Conservation (phyloP, 1,140 invertebrate species). For the Pomacea maculata region DNA sequence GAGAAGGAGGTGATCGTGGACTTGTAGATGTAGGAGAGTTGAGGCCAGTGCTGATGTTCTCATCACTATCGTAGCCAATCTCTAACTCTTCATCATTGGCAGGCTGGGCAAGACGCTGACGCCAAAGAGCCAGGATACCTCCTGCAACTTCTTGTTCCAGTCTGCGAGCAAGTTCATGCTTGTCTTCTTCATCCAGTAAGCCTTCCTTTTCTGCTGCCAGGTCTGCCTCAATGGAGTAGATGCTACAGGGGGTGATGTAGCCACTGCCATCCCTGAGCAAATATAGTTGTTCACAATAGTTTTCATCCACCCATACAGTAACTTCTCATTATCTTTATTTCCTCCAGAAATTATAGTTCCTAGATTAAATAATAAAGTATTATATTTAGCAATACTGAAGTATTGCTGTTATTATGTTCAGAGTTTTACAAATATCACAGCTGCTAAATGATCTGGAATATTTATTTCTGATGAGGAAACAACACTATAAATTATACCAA, state of each 20-base stretch:
- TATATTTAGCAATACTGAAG: too few species aligned
- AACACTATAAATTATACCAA: not conserved
- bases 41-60: conserved; percentile 5
- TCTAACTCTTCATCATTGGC: conserved; percentile 1
- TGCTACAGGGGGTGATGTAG: conserved; percentile 13
- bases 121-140: conserved; percentile 34
- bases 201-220: conserved; percentile 27
- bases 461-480: not conserved
- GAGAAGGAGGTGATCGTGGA: conserved; percentile 4
- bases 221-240: conserved; percentile 32
- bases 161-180: conserved; percentile 31
- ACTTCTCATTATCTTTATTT: too few species aligned
- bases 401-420: too few species aligned
- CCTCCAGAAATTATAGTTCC: too few species aligned
- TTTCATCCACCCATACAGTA: too few species aligned
- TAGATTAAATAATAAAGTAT: too few species aligned
- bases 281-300: not conserved
- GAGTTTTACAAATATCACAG: not conserved
- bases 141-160: conserved; percentile 34
- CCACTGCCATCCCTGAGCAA: conserved; percentile 7
- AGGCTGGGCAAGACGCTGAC: conserved; percentile 18
- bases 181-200: conserved; percentile 29
- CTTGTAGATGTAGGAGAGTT: conserved; percentile 17
- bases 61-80: conserved; percentile 17
- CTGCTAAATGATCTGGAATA: not conserved